Evolutionary conservation across 2,797 vertebrate species (phyloP).

Genomic region (Monodelphis domestica): DNA sequence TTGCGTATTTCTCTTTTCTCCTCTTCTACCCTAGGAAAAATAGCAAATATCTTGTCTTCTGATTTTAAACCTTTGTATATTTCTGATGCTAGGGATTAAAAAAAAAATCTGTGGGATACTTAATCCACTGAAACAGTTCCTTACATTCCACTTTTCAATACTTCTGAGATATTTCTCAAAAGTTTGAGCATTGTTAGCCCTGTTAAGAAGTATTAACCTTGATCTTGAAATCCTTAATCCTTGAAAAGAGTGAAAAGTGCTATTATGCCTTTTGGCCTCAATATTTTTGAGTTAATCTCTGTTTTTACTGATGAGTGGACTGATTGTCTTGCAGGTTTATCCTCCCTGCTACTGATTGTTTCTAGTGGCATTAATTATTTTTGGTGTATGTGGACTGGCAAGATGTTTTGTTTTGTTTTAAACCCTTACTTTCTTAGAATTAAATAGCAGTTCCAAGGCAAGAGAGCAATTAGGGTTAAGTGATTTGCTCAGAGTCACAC

Average conservation of each 20-base stretch:
- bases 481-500: too few relatives aligned
- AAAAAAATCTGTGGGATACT: constrained; percentile 66
- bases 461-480: too few relatives aligned
- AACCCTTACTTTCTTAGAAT: too few relatives aligned
- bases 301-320: constrained; percentile 73
- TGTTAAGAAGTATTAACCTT: constrained; percentile 69
- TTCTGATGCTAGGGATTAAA: constrained; percentile 72
- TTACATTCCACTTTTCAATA: constrained; percentile 68
- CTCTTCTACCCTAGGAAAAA: constrained; percentile 31
- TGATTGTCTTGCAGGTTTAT: constrained; percentile 73
- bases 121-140: constrained; percentile 70
- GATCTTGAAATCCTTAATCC: constrained; percentile 53
- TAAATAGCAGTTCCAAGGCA: too few relatives aligned
- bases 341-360: constrained; percentile 79
- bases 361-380: constrained; percentile 71
- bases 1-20: constrained; percentile 48
- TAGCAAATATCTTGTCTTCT: constrained; percentile 82
- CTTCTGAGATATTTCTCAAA: constrained; percentile 69
- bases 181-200: constrained; percentile 68
- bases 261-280: constrained; percentile 70
- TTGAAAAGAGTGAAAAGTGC: constrained; percentile 64
- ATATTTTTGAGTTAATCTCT: constrained; percentile 79
- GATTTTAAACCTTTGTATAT: constrained; percentile 69
- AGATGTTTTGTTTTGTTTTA: constrained; percentile 58
- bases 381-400: constrained; percentile 63